Evolutionary conservation across 1,140 invertebrate genomes (phyloP).

Genomic region (Idris sp.): DNA sequence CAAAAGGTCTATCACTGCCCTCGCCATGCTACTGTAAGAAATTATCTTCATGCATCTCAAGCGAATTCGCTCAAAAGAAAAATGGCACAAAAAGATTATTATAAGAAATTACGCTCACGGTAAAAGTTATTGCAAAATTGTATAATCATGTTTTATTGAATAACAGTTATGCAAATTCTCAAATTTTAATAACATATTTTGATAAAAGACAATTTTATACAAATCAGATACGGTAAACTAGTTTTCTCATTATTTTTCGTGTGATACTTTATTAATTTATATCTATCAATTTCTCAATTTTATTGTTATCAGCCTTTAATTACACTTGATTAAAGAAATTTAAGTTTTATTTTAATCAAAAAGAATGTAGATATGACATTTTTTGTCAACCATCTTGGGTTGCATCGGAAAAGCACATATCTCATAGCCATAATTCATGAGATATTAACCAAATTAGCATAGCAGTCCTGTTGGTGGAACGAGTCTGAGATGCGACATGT

Average conservation of each 20-base stretch:
- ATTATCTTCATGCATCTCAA: conserved; percentile 71
- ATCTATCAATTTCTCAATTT: conserved; percentile 1
- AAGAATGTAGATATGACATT: no score
- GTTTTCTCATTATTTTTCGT: no score
- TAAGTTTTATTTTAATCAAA: conserved; percentile 19
- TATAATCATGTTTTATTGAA: no score
- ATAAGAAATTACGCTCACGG: no score
- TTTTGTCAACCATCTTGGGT: conserved; percentile 28
- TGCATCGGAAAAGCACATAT: conserved; percentile 45
- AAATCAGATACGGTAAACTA: no score
- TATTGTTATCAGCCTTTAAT: conserved; percentile 35
- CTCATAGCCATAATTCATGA: conserved; percentile 66
- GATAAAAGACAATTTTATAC: no score
- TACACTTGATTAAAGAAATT: conserved; percentile 24
- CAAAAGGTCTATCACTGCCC: conserved; percentile 69
- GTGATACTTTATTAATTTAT: no score
- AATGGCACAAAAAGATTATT: no score
- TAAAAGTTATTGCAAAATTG: no score
- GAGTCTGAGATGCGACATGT: conserved; percentile 21
- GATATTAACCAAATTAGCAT: conserved; percentile 74
- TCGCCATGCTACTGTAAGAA: conserved; percentile 72
- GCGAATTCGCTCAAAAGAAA: no score
- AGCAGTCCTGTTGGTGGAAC: conserved; percentile 59
- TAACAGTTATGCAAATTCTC: no score
- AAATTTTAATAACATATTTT: no score